Base-by-base conservation (phyloP, 2,888 invertebrate genomes). In the Ephialtes manifestator region DNA sequence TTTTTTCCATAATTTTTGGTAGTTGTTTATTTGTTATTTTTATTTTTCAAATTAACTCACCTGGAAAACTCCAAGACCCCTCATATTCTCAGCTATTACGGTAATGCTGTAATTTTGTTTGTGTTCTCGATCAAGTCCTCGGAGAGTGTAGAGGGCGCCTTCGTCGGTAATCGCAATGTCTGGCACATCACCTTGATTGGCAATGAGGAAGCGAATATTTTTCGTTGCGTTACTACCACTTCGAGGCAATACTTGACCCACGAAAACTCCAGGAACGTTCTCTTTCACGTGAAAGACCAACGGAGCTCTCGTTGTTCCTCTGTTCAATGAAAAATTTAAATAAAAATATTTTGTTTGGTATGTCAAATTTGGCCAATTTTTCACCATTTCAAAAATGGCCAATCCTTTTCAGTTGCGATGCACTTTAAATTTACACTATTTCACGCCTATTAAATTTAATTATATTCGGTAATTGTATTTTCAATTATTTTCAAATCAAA, bases 111-210 rank as follows among this genome's bases (percentile, higher is more conserved):
- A 98, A 72, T 95, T 95, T 89, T 96, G 96, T 84, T 96, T 95
- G 87, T 95, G 95, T 94, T 98, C 98, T 87, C 98, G 95, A 92
- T 98, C 98, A 72, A 98, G 95, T 24, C 97, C 96, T 85, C 95
- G 96, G 75, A 97, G 95, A 0, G 97, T 97, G 92, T 96, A 97
- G n/a, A 98, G 95, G 0, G 97, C 96, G 39, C 98, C 98, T 91
- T 97, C 97, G 87, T 95, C 93, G 5, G 97, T 97, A 48, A 98
- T 97, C 43, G 96, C 96, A 87, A 98, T 97, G 90, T 97, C 97
- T 20, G 96, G 95, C 4, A 97, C 96, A 92, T 98, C 98, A 90
- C 97, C 96, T 90, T 97, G 97, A 94, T 97, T 97, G 51, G 97
- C 97, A 86, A 98, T 97, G 28, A 97, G 95, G 89, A 97, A 98